phyloP scores from a whole-genome alignment of 2,797 vertebrate genomes.

The Siniperca undulata region DNA sequence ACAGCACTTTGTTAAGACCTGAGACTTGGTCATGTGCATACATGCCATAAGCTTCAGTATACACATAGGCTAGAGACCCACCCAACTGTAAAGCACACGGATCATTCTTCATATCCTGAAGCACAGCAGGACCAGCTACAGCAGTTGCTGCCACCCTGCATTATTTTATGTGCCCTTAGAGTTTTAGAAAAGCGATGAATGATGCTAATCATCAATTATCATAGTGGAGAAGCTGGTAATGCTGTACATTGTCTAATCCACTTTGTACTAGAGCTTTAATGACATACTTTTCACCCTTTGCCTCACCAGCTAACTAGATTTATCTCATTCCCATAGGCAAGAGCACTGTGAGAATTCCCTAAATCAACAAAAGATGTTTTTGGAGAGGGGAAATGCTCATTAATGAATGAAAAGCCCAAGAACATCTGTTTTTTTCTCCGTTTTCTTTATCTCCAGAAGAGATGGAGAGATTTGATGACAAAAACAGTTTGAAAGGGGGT shows the following conservation, averaged over 20 bases:
- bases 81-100: constrained; percentile 52
- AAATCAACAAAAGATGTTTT: constrained; percentile 81
- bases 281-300: constrained; percentile 73
- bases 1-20: constrained; percentile 52
- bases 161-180: constrained; percentile 19
- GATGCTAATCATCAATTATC: constrained; percentile 67
- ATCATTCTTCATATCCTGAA: constrained; percentile 46
- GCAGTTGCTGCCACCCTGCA: constrained; percentile 9
- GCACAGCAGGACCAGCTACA: constrained; percentile 8
- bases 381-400: constrained; percentile 72
- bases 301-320: constrained; percentile 72
- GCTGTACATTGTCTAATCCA: constrained; percentile 72
- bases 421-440: constrained; percentile 65
- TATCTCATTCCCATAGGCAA: constrained; percentile 72
- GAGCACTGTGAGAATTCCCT: constrained; percentile 63
- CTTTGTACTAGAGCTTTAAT: constrained; percentile 76
- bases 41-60: constrained; percentile 52
- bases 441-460: constrained; percentile 65
- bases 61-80: constrained; percentile 58
- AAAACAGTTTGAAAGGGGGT: constrained; percentile 59
- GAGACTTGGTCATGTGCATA: constrained; percentile 50
- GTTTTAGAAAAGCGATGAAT: constrained; percentile 47
- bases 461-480: constrained; percentile 74
- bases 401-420: constrained; percentile 72
- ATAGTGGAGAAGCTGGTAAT: constrained; percentile 31